These are phyloP conservation scores for Pocillopora grandis DNA, from an alignment of 92 coral and sea anemone species.

Conservation along the genomic window DNA sequence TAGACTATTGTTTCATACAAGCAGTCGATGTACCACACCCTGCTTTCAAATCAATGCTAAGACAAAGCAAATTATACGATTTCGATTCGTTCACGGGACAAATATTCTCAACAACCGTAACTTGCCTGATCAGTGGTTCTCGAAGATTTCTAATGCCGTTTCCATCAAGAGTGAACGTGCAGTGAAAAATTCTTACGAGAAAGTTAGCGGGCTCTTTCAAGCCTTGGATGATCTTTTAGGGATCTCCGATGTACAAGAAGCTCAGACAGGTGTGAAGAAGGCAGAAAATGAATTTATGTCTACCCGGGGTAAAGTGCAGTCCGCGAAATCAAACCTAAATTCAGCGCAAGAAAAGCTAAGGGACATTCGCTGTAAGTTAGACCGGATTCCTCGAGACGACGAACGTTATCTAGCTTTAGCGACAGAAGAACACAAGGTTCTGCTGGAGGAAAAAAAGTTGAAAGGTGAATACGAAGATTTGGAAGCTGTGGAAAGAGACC, in stretches of 20 bases:
- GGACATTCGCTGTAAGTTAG: conserved; percentile 83
- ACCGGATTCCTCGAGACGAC: conserved; percentile 92
- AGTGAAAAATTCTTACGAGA: conserved; percentile 46
- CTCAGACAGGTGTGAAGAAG: conserved; percentile 76
- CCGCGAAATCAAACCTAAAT: conserved; percentile 61
- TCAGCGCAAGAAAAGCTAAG: conserved; percentile 67
- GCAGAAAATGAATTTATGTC: conserved; percentile 88
- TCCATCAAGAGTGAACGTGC: conserved; percentile 35
- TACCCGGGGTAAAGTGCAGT: conserved; percentile 72
- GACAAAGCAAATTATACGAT: not conserved
- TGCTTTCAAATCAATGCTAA: not conserved
- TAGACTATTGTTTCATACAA: not conserved
- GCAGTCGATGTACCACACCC: not conserved
- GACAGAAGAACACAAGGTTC: conserved; percentile 89
- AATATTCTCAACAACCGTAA: conserved; percentile 1
- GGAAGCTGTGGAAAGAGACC: conserved; percentile 87
- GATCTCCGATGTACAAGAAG: conserved; percentile 87
- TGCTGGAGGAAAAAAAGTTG: conserved; percentile 80
- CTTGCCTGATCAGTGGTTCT: conserved; percentile 9
- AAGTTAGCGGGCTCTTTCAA: conserved; percentile 51
- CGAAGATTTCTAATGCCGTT: conserved; percentile 41
- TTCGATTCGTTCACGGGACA: conserved; percentile 25
- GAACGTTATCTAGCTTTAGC: conserved; percentile 91
- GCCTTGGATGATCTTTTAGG: conserved; percentile 86
- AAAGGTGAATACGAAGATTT: conserved; percentile 67